Evolutionary conservation across 2,888 invertebrate species (phyloP).

Genomic region (Galeopsomyia nigrocyanea): DNA sequence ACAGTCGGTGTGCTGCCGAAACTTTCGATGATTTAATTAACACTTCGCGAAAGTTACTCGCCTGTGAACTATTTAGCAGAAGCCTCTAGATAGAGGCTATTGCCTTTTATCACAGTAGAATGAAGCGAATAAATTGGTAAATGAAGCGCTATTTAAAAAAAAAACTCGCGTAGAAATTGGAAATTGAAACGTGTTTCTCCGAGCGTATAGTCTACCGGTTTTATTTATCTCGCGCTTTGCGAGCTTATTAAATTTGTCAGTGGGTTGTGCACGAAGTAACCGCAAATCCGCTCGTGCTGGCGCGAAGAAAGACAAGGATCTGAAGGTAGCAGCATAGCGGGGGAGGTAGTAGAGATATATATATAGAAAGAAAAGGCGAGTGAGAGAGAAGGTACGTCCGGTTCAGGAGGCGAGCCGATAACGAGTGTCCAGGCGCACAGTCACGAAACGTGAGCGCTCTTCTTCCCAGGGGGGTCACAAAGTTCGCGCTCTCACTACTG

Average conservation of each 20-base stretch:
- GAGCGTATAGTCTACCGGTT: background rate
- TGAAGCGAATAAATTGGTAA: too few relatives aligned
- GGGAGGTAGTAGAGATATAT: background rate
- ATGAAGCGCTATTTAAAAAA: too few relatives aligned
- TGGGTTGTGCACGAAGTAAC: background rate
- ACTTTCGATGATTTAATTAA: too few relatives aligned
- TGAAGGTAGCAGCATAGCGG: background rate
- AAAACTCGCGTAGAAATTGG: too few relatives aligned
- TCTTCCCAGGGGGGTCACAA: constrained; percentile 54
- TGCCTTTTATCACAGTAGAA: too few relatives aligned
- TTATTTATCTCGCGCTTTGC: background rate
- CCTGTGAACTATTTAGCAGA: too few relatives aligned
- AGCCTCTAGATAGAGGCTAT: too few relatives aligned
- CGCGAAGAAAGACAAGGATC: constrained; percentile 13
- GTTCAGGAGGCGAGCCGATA: constrained; percentile 48
- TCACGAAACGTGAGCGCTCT: constrained; percentile 44
- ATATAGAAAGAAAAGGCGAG: constrained; percentile 5
- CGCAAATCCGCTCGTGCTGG: background rate
- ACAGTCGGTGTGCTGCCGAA: too few relatives aligned
- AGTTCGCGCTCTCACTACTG: constrained; percentile 52
- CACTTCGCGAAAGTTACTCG: too few relatives aligned
- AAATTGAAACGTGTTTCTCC: too few relatives aligned
- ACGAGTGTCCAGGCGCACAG: constrained; percentile 50
- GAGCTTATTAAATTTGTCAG: constrained; percentile 43
- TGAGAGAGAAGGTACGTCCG: constrained; percentile 26